Evolutionary conservation across 30 jellyfish, hydroid and myxozoan genomes (phyloP), one percentile per base, ranked within the genome.

Genomic region (Turritopsis dohrnii): DNA sequence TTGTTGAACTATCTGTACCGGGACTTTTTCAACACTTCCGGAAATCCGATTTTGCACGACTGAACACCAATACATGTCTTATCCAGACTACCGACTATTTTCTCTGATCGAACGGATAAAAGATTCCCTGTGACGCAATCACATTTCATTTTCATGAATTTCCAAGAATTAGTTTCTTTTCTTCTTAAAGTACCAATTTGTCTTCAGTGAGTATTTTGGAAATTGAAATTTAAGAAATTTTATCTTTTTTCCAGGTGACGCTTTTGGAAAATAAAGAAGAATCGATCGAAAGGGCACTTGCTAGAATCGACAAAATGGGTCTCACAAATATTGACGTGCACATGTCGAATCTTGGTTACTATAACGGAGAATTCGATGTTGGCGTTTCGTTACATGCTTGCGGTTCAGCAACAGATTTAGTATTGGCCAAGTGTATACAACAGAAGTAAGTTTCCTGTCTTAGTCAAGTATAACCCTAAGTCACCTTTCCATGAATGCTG

Each of bases 331-430:
- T 92, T 26, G 28, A 53, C 65, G 74, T 92, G 41, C 80, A 88
- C 52, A 90, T 87, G 27, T 26, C 90, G 23, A 92, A 92, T 60
- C 69, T 92, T 80, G 95, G 88, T 52, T 92, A 92, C 66, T 92
- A 83, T 84, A 60, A 86, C 69, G 95, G 93, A 41, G 53, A 71
- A 16, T 92, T 92, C 66, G 89, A 92, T 29, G 76, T 92, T 81
- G 98, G 98, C 27, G 95, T 88, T 23, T 66, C 95, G 23, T 75
- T 92, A 27, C 98, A 92, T 76, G 98, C 98, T 26, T 92, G 98
- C 74, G 98, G 98, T 20, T 72, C 89, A 19, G 98, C 98, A 20
- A 87, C 98, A 16, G 98, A 92, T 85, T 75, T 92, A 26, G 98
- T 92, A 69, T 75, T 92, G 84, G 87, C 83, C 19, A 72, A 84